Percentiles rank a stretch among this genome's conserved stretches.
phyloP scores from a whole-genome alignment of 2,113 vertebrate genomes.

The Thamnaconus septentrionalis region DNA sequence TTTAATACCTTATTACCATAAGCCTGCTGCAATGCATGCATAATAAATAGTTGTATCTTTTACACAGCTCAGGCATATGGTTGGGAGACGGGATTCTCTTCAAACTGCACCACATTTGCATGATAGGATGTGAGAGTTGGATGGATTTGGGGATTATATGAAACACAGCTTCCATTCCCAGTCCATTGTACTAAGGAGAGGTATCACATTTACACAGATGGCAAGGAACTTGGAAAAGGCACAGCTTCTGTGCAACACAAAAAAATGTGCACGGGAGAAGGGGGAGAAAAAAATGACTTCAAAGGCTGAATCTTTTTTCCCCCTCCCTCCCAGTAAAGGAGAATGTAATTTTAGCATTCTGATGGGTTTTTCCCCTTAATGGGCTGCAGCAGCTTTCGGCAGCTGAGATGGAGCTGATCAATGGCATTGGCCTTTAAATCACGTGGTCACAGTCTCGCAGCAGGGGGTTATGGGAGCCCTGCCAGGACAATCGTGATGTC shows the following conservation, averaged over 20 bases:
- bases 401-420: constrained; percentile 41
- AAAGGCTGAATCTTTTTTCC: constrained; percentile 48
- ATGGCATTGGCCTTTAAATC: constrained; percentile 36
- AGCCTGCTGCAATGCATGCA: constrained; percentile 81
- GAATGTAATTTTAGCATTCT: constrained; percentile 18
- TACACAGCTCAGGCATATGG: constrained; percentile 78
- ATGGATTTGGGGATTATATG: constrained; percentile 84
- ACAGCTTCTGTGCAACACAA: constrained; percentile 66
- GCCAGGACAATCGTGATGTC: constrained; percentile 22
- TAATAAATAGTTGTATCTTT: constrained; percentile 84
- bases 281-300: constrained; percentile 48
- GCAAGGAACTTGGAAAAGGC: constrained; percentile 71
- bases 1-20: constrained; percentile 85
- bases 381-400: constrained; percentile 26
- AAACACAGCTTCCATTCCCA: constrained; percentile 80
- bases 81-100: constrained; percentile 76
- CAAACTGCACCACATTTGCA: constrained; percentile 81
- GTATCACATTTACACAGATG: constrained; percentile 82
- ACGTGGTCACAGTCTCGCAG: constrained; percentile 25
- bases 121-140: constrained; percentile 84
- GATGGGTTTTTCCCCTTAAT: constrained; percentile 22
- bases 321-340: neutral
- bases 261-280: constrained; percentile 39
- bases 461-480: constrained; percentile 33
- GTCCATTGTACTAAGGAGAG: constrained; percentile 80